A percentile compares a stretch with the other conserved stretches of the same genome.
Conservation (phyloP, 2,888 invertebrate genomes). For the Panzeria rudis region DNA sequence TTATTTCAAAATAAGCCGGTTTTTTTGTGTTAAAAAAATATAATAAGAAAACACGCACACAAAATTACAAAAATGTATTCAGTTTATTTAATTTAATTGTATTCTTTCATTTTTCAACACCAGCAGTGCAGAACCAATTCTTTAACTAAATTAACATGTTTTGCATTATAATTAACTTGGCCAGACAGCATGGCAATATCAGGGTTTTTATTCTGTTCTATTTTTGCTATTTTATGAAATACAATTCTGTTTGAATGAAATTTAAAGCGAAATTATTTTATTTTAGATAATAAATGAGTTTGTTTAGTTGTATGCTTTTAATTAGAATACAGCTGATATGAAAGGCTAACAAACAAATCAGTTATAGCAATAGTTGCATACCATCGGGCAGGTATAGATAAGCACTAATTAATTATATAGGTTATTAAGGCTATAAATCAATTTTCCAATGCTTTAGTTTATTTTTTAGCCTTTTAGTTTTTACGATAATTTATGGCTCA, state of each 20-base stretch:
- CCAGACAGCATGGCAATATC: slow-evolving; percentile 67
- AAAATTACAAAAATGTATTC: slow-evolving; percentile 20
- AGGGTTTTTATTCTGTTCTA: slow-evolving; percentile 5
- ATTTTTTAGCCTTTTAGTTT: background rate
- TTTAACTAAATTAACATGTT: slow-evolving; percentile 74
- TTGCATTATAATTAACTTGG: slow-evolving; percentile 77
- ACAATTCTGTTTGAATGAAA: background rate
- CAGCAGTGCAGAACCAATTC: slow-evolving; percentile 75
- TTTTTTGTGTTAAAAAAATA: slow-evolving; percentile 5
- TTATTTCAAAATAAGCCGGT: slow-evolving; percentile 46
- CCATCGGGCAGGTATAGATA: slow-evolving; percentile 7
- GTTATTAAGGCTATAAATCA: slow-evolving; percentile 41
- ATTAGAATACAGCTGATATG: background rate
- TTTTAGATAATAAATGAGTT: slow-evolving; percentile 22
- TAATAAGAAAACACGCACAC: slow-evolving; percentile 1
- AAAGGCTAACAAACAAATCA: background rate
- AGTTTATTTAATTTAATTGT: slow-evolving; percentile 30
- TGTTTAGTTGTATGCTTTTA: background rate
- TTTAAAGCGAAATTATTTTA: slow-evolving; percentile 2
- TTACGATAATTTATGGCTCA: too few relatives aligned
- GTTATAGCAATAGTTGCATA: slow-evolving; percentile 24
- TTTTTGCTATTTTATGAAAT: background rate
- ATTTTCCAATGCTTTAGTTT: background rate
- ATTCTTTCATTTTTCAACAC: slow-evolving; percentile 65
- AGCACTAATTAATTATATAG: slow-evolving; percentile 31